These are phyloP conservation scores for Embidobia sp. DNA, from an alignment of 2,888 invertebrate genomes.

Conservation along the genomic window DNA sequence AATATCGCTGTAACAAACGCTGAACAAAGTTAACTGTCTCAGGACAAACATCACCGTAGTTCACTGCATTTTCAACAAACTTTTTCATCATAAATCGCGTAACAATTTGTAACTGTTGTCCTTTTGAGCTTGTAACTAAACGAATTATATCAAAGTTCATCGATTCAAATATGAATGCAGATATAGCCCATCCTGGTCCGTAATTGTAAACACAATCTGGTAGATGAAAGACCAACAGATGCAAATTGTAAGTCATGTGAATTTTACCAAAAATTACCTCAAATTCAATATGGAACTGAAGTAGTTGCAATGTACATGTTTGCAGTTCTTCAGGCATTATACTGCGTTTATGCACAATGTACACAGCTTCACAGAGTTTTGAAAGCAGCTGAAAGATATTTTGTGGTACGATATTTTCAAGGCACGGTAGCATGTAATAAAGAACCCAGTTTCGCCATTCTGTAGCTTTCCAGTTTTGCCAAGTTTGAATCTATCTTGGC, in stretches of 20 bases:
- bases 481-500: constrained; percentile 7
- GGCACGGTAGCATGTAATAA: not conserved
- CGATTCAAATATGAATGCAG: not conserved
- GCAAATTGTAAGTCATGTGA: not conserved
- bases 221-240: not conserved
- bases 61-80: not conserved
- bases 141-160: not conserved
- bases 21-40: not conserved
- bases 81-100: not conserved
- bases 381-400: not conserved
- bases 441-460: not conserved
- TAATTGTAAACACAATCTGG: not conserved
- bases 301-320: not conserved
- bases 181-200: not conserved
- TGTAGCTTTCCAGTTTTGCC: constrained; percentile 1
- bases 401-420: not conserved
- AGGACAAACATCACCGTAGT: not conserved
- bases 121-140: not conserved
- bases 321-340: not conserved
- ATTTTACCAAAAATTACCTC: not conserved
- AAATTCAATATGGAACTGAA: not conserved
- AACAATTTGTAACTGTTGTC: not conserved
- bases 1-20: not conserved
- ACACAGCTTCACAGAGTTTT: not conserved
- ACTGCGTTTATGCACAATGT: not conserved